These are phyloP conservation scores for Acrobasis consociella DNA, from an alignment of 2,888 invertebrate genomes.

Conservation along the genomic window DNA sequence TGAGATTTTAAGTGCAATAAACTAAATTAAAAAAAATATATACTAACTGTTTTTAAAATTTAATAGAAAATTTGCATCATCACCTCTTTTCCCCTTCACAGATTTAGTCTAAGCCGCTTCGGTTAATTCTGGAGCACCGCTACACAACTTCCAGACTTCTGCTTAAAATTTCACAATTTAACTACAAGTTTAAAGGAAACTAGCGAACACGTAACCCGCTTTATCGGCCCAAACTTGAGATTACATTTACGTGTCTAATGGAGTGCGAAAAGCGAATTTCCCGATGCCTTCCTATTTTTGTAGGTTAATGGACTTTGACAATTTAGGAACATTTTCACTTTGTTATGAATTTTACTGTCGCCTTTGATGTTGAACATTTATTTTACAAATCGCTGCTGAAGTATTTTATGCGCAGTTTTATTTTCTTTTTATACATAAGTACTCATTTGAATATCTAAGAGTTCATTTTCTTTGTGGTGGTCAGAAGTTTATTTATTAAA, in stretches of 20 bases:
- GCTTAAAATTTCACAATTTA: conserved; percentile 29
- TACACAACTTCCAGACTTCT: conserved; percentile 22
- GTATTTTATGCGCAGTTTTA: neutral
- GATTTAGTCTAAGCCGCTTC: neutral
- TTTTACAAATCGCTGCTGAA: neutral
- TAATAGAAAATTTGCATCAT: too few species aligned
- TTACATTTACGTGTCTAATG: conserved; percentile 47
- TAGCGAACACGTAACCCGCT: conserved; percentile 28
- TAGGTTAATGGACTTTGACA: conserved; percentile 28
- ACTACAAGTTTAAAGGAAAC: conserved; percentile 32
- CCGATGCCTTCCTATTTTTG: conserved; percentile 33
- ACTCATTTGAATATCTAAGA: neutral
- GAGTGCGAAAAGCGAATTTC: conserved; percentile 44
- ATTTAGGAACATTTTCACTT: conserved; percentile 25
- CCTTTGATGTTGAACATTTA: neutral
- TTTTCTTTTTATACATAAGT: neutral
- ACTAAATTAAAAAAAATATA: too few species aligned
- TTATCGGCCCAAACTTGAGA: conserved; percentile 39
- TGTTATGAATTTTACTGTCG: conserved; percentile 14
- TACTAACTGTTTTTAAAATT: too few species aligned
- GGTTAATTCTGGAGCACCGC: neutral
- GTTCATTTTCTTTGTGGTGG: neutral
- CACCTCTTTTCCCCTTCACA: too few species aligned
- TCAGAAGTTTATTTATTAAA: neutral
- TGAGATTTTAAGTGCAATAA: too few species aligned